Conservation (phyloP, 2,888 invertebrate species). For the Pteria penguin region DNA sequence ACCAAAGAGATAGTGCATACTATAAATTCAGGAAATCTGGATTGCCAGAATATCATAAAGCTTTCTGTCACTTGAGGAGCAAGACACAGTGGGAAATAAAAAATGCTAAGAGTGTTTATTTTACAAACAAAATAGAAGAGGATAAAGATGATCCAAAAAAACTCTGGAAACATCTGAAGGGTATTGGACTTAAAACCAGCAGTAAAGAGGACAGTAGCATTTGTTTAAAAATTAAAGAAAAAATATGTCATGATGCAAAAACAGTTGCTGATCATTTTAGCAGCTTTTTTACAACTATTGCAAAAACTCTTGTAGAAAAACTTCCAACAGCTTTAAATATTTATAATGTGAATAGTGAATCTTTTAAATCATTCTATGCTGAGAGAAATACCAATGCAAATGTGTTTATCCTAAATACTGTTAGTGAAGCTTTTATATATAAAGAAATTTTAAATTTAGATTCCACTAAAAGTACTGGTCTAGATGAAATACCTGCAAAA, state of each 20-base stretch:
- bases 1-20: neutral
- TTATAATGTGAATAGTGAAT: neutral
- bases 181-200: neutral
- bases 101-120: conserved; percentile 1
- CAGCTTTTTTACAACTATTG: neutral
- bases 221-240: neutral
- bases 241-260: neutral
- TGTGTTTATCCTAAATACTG: too few relatives aligned
- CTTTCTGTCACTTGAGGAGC: neutral
- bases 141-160: conserved; percentile 5
- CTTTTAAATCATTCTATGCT: neutral
- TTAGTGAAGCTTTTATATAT: neutral
- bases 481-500: conserved; percentile 13
- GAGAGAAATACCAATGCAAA: neutral
- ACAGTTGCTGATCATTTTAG: neutral
- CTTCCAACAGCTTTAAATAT: neutral
- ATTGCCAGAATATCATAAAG: conserved; percentile 1
- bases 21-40: neutral
- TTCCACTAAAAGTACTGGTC: conserved; percentile 10
- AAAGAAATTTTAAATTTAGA: conserved; percentile 2
- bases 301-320: neutral
- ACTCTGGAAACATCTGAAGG: neutral
- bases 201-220: neutral
- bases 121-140: neutral
- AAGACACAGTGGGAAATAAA: neutral